Evolutionary conservation across 2,888 invertebrate genomes (phyloP).

Genomic region (Abrostola tripartita): DNA sequence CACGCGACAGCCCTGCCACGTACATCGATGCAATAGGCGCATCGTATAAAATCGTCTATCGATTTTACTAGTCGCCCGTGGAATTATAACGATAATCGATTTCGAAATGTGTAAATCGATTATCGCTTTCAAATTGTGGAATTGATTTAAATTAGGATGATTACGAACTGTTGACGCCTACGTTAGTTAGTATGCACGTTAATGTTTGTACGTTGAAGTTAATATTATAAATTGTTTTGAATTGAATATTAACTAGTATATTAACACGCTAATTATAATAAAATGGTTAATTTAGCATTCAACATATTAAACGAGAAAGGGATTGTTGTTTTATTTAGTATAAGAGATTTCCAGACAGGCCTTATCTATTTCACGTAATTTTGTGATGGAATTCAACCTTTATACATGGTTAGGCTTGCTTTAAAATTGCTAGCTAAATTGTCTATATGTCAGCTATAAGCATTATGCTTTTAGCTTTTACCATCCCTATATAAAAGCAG

Average conservation of each 20-base stretch:
- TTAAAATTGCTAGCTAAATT: no score
- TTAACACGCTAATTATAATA: not conserved
- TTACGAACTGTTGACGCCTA: not conserved
- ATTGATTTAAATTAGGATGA: not conserved
- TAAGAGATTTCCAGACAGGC: no score
- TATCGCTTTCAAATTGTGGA: not conserved
- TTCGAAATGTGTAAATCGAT: conserved; percentile 24
- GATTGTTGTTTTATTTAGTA: no score
- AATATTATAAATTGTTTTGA: not conserved
- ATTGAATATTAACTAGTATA: not conserved
- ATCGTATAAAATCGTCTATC: conserved; percentile 23
- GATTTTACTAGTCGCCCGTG: conserved; percentile 26
- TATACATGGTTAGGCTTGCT: no score
- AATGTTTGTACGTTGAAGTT: not conserved
- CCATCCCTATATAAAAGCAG: no score
- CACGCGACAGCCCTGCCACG: conserved; percentile 35
- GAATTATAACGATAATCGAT: conserved; percentile 27
- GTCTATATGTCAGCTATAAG: no score
- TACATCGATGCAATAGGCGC: conserved; percentile 12
- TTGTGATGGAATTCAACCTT: no score
- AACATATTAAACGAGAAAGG: no score
- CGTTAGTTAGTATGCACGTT: not conserved
- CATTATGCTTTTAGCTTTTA: no score
- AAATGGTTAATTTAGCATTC: no score
- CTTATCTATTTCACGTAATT: no score